These are phyloP conservation scores for Imbricaverruca yamaguchii DNA, from an alignment of 2,888 invertebrate species.

Conservation along the genomic window DNA sequence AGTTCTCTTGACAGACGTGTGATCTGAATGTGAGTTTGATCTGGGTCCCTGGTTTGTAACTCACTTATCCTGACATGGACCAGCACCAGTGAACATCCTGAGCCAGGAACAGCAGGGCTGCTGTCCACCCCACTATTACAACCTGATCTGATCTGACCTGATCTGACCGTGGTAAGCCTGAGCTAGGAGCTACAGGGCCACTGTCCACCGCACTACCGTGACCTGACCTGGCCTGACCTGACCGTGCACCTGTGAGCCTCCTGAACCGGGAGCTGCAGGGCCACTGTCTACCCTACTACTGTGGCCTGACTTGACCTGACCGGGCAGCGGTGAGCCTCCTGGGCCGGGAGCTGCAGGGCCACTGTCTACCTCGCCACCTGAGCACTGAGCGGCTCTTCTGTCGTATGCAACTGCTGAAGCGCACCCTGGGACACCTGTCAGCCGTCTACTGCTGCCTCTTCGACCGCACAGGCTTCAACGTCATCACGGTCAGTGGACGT, in stretches of 20 bases:
- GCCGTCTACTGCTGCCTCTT: conserved; percentile 96
- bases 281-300: conserved; percentile 50
- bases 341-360: conserved; percentile 60
- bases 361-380: conserved; percentile 51
- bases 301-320: conserved; percentile 22
- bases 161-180: conserved; percentile 38
- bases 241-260: conserved; percentile 41
- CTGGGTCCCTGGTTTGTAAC: too few relatives aligned
- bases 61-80: too few relatives aligned
- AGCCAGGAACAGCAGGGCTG: conserved; percentile 23
- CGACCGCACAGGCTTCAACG: conserved; percentile 82
- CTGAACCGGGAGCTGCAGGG: conserved; percentile 62
- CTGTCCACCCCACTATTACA: neutral
- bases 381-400: conserved; percentile 57
- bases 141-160: neutral
- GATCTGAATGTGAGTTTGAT: too few relatives aligned
- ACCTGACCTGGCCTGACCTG: neutral
- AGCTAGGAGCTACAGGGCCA: conserved; percentile 62
- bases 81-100: neutral
- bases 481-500: conserved; percentile 63
- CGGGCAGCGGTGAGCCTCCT: conserved; percentile 44
- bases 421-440: conserved; percentile 87
- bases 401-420: conserved; percentile 61
- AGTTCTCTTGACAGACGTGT: too few relatives aligned
- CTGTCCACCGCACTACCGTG: conserved; percentile 47